Conservation (phyloP, 1,140 invertebrate species). For the Eumeta japonica region DNA sequence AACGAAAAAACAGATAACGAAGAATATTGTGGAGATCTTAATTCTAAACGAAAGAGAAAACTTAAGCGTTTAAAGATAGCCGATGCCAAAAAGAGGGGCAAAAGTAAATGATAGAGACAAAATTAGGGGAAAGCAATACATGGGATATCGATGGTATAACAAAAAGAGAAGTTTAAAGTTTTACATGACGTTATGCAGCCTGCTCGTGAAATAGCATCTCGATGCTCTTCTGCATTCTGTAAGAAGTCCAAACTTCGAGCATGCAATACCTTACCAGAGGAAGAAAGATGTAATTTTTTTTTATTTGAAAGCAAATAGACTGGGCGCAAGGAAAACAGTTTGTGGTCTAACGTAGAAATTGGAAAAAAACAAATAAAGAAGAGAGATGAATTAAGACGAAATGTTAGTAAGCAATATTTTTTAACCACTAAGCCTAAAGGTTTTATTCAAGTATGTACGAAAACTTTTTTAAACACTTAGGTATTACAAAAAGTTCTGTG, state of each 20-base stretch:
- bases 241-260: constrained; percentile 14
- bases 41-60: too few relatives aligned
- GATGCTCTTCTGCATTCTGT: constrained; percentile 13
- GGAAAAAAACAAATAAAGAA: constrained; percentile 10
- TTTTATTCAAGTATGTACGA: constrained; percentile 16
- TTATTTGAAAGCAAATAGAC: constrained; percentile 9
- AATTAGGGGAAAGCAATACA: too few relatives aligned
- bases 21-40: too few relatives aligned
- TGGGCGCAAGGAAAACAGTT: constrained; percentile 12
- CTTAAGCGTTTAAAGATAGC: too few relatives aligned
- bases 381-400: constrained; percentile 15
- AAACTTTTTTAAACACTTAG: constrained; percentile 15
- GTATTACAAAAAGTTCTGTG: constrained; percentile 16
- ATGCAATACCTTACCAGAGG: constrained; percentile 12
- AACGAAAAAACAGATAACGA: too few relatives aligned
- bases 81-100: too few relatives aligned
- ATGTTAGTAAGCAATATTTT: too few relatives aligned
- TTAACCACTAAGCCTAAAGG: constrained; percentile 14
- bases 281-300: constrained; percentile 14
- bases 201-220: constrained; percentile 10
- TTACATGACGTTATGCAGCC: constrained; percentile 9
- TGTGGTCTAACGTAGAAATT: constrained; percentile 12
- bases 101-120: too few relatives aligned
- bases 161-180: too few relatives aligned
- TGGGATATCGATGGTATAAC: too few relatives aligned